Evolutionary conservation across 1,140 invertebrate genomes (phyloP), one percentile per base, ranked within the genome.

Genomic region (Mizuhopecten yessoensis): DNA sequence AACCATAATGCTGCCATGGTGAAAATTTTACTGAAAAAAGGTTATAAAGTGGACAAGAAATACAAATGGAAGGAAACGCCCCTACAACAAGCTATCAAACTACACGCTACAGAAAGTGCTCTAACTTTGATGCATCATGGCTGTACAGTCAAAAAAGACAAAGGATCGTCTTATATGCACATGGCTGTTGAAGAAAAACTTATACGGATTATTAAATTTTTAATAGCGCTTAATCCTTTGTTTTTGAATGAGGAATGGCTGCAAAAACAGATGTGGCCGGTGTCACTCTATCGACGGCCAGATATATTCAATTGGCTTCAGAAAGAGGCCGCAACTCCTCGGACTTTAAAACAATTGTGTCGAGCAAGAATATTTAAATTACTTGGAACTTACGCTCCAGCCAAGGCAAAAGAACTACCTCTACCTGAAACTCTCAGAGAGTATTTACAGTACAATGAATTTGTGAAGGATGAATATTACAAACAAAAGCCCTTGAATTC

Each of bases 61-160:
- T 96, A 94, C 89, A 94, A 91, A 88, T 96, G 95, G 94, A 94
- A 93, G 34, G 95, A 96, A 87, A 95, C 94, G 9, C 96, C 96
- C 2, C 90, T 96, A n/a, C 94, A 95, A 36, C 95, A 96, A 87
- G 96, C 96, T 34, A 95, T 96, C 1, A 93, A 93, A 33, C 57
- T 96, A 15, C 96, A 96, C 89, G 94, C 94, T 88, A 93, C 95
- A 86, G 92, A 95, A 86, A 96, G 94, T 94, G 95, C 96, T 39
- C 93, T 96, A 87, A 95, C 95, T 13, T 89, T 96, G 0, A 92
- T 96, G 87, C 94, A 95, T 36, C 94, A 93, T 91, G 96, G 96
- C 0, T 96, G 95, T 90, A 91, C 91, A 34, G n/a, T 96, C 13
- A 90, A 87, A 86, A 93, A 94, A 36, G 90, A 92, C 15, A 91